Evolutionary conservation across 2,113 vertebrate genomes (phyloP).

Genomic region (Bambusicola thoracicus): DNA sequence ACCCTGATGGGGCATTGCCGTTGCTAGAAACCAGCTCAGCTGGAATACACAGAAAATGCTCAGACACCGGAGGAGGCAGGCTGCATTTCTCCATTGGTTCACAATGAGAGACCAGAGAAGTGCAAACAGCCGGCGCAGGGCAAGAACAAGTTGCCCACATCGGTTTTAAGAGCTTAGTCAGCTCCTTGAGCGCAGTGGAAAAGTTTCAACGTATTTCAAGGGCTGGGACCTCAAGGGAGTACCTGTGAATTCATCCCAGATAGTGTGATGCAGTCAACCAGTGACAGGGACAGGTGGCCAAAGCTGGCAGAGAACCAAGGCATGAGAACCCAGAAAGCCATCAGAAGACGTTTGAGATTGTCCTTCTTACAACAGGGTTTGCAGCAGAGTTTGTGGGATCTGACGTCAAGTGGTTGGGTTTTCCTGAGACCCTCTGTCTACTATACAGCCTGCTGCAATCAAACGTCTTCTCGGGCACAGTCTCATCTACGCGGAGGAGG

Average conservation of each 20-base stretch:
- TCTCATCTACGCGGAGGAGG: background rate
- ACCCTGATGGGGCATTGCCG: no score
- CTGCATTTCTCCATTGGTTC: no score
- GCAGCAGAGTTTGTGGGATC: background rate
- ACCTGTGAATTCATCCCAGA: background rate
- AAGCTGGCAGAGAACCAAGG: background rate
- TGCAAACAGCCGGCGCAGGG: background rate
- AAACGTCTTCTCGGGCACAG: no score
- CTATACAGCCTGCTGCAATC: no score
- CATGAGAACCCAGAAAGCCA: background rate
- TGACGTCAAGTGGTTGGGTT: no score
- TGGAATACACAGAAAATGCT: background rate
- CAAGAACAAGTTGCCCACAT: background rate
- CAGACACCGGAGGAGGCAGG: background rate
- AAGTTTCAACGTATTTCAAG: background rate
- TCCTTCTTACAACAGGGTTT: background rate
- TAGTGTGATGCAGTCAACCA: background rate
- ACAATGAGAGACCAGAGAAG: background rate
- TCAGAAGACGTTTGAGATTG: background rate
- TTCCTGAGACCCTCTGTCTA: background rate
- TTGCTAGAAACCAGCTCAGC: background rate
- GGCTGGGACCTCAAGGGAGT: background rate
- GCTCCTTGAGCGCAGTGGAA: background rate
- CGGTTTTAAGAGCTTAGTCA: background rate
- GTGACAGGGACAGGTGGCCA: background rate